Conservation (phyloP, 2,888 invertebrate species). For the Heliconius charithonia region DNA sequence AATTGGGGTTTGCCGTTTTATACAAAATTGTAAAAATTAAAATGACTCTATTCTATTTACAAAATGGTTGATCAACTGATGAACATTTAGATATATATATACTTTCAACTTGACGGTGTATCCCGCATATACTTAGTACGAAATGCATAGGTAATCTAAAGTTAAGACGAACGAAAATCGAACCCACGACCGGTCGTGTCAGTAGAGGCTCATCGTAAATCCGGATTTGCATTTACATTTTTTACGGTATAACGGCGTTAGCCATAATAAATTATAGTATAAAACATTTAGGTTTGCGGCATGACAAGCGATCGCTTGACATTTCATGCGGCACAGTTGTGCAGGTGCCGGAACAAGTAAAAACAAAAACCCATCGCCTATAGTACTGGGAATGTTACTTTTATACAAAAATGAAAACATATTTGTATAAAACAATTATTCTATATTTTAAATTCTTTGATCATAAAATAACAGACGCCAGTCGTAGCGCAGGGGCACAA, state of each 20-base stretch:
- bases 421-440: neutral
- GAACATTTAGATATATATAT: too few relatives aligned
- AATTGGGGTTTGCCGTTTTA: neutral
- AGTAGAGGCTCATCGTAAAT: too few relatives aligned
- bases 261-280: conserved; percentile 43
- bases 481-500: too few relatives aligned
- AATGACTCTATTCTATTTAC: too few relatives aligned
- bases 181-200: too few relatives aligned
- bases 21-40: neutral
- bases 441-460: neutral
- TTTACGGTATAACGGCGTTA: conserved; percentile 9
- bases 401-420: neutral
- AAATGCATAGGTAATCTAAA: too few relatives aligned
- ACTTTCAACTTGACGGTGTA: too few relatives aligned
- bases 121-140: too few relatives aligned
- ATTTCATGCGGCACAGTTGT: conserved; percentile 62
- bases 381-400: neutral
- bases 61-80: too few relatives aligned
- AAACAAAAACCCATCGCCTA: conserved; percentile 21
- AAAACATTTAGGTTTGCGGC: conserved; percentile 45
- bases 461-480: too few relatives aligned
- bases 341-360: conserved; percentile 60
- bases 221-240: too few relatives aligned
- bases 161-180: too few relatives aligned
- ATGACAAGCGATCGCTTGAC: conserved; percentile 53